These are phyloP conservation scores for Epistrophella euchroma DNA, from an alignment of 2,888 invertebrate species.

Conservation along the genomic window DNA sequence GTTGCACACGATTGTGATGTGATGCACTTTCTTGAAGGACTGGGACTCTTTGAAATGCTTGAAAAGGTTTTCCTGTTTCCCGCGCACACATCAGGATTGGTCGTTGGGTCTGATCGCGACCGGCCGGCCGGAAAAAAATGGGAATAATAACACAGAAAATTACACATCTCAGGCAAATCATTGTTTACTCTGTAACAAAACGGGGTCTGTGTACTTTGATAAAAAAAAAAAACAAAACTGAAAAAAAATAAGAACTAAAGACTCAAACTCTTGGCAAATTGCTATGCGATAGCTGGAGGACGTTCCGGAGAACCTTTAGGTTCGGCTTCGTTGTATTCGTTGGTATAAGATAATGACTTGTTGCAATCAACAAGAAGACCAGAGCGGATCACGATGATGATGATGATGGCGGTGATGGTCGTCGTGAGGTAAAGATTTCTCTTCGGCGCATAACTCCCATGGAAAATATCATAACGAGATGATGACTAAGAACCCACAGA, in stretches of 20 bases:
- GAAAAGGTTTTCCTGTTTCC: conserved; percentile 71
- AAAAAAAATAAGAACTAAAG: not conserved
- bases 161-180: conserved; percentile 76
- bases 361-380: conserved; percentile 73
- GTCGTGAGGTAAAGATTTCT: conserved; percentile 75
- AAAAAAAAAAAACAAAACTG: conserved; percentile 28
- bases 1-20: conserved; percentile 58
- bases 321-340: conserved; percentile 31
- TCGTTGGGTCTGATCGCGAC: not conserved
- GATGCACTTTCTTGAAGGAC: conserved; percentile 48
- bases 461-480: conserved; percentile 73
- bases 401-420: conserved; percentile 67
- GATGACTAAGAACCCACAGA: conserved; percentile 69
- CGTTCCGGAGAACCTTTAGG: conserved; percentile 25
- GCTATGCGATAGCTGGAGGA: conserved; percentile 54
- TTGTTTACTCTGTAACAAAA: conserved; percentile 77
- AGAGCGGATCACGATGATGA: conserved; percentile 74
- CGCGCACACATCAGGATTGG: conserved; percentile 37
- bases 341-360: conserved; percentile 74
- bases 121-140: conserved; percentile 50
- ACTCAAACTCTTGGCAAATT: conserved; percentile 68
- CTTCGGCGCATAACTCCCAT: conserved; percentile 56
- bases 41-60: conserved; percentile 19
- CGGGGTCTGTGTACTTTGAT: conserved; percentile 52
- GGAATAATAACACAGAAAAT: conserved; percentile 75